These are phyloP conservation scores for Hydrochoerus hydrochaeris DNA, from an alignment of 2,113 vertebrate species.

Conservation along the genomic window DNA sequence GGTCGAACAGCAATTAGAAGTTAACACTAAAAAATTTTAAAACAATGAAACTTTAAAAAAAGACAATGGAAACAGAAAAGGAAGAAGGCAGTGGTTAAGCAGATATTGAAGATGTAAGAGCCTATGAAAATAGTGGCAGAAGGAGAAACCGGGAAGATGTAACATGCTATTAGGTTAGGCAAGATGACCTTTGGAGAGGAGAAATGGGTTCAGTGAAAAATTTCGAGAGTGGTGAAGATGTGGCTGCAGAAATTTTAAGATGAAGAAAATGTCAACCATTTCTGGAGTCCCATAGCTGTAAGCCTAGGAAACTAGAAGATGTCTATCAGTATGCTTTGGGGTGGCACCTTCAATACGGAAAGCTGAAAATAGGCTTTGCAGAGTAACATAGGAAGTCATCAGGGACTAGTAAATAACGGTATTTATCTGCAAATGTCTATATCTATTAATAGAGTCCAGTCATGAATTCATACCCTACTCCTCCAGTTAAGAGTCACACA, in stretches of 20 bases:
- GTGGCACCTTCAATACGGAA: neutral
- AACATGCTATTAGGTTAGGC: neutral
- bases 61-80: neutral
- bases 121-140: neutral
- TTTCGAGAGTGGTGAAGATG: slow-evolving; percentile 26
- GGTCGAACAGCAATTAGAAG: neutral
- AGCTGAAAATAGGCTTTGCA: slow-evolving; percentile 1
- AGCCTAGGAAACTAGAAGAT: neutral
- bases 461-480: neutral
- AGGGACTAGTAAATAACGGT: neutral
- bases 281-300: neutral
- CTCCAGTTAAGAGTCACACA: slow-evolving; percentile 4
- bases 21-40: neutral
- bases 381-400: neutral
- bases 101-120: neutral
- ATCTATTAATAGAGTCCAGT: neutral
- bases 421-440: neutral
- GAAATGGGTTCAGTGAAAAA: neutral
- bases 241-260: slow-evolving; percentile 3
- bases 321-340: neutral
- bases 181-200: neutral
- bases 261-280: neutral
- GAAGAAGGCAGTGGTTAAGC: neutral
- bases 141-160: neutral
- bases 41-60: slow-evolving; percentile 30